phyloP scores from a whole-genome alignment of 2,797 vertebrate genomes.

The Gallinago nigripennis region DNA sequence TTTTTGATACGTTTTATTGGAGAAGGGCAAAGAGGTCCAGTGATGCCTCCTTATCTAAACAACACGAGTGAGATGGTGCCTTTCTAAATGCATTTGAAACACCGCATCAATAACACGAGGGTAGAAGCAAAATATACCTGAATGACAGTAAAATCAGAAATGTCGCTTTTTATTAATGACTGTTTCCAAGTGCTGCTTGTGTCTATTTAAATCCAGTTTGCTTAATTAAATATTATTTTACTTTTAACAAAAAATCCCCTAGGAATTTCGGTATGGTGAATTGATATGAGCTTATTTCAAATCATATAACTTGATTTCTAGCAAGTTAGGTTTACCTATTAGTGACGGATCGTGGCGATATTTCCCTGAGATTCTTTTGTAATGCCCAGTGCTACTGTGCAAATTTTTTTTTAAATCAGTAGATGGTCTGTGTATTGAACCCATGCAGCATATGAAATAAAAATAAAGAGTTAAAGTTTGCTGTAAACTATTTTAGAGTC shows the following conservation, averaged over 20 bases:
- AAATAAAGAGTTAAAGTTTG: not conserved
- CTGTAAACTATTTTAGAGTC: not conserved
- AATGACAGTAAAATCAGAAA: not conserved
- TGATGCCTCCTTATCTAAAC: constrained; percentile 56
- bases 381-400: not conserved
- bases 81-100: constrained; percentile 45
- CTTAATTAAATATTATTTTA: not conserved
- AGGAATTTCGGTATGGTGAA: not conserved
- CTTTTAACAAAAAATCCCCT: not conserved
- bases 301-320: not conserved
- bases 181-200: not conserved
- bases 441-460: not conserved
- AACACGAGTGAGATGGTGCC: constrained; percentile 42
- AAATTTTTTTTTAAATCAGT: not conserved
- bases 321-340: not conserved
- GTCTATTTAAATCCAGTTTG: not conserved
- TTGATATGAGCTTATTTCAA: not conserved
- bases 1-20: constrained; percentile 66
- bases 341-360: not conserved
- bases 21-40: constrained; percentile 64
- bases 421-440: not conserved
- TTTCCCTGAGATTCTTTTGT: not conserved
- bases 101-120: not conserved
- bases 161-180: not conserved
- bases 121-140: not conserved